Conservation (phyloP, 2,888 invertebrate species). For the Ochropacha duplaris region DNA sequence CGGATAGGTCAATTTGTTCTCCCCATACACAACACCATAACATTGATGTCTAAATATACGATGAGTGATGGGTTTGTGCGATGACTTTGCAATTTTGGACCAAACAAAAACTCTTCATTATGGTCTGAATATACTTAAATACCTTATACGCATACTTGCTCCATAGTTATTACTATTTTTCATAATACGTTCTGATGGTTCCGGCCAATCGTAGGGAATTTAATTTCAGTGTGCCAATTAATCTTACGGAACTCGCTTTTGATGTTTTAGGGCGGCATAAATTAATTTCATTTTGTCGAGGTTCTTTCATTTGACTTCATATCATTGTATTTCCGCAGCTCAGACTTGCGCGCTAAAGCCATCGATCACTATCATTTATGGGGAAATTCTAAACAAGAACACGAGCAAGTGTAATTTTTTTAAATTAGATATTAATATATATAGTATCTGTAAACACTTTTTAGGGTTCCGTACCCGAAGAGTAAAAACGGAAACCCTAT, state of each 20-base stretch:
- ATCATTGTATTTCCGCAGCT: neutral
- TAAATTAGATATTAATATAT: no score
- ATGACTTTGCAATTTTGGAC: constrained; percentile 54
- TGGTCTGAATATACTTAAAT: neutral
- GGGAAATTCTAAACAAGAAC: no score
- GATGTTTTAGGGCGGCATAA: neutral
- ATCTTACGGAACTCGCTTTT: neutral
- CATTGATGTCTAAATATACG: constrained; percentile 39
- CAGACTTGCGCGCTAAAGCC: neutral
- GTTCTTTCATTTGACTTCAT: neutral
- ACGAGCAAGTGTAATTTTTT: no score
- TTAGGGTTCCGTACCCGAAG: no score
- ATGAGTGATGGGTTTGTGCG: constrained; percentile 40
- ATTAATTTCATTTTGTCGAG: neutral
- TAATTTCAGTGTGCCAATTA: neutral
- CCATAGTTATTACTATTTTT: neutral
- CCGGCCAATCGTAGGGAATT: neutral
- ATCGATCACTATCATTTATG: neutral
- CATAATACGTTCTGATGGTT: neutral
- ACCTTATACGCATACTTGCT: neutral
- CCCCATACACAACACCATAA: constrained; percentile 15
- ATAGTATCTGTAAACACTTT: no score
- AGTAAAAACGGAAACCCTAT: no score
- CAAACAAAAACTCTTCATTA: constrained; percentile 35
- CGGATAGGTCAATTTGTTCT: constrained; percentile 11